A percentile compares a stretch with the other conserved stretches of the same genome.
These are phyloP conservation scores for Colletes collaris DNA, from an alignment of 2,888 invertebrate genomes.

Conservation along the genomic window DNA sequence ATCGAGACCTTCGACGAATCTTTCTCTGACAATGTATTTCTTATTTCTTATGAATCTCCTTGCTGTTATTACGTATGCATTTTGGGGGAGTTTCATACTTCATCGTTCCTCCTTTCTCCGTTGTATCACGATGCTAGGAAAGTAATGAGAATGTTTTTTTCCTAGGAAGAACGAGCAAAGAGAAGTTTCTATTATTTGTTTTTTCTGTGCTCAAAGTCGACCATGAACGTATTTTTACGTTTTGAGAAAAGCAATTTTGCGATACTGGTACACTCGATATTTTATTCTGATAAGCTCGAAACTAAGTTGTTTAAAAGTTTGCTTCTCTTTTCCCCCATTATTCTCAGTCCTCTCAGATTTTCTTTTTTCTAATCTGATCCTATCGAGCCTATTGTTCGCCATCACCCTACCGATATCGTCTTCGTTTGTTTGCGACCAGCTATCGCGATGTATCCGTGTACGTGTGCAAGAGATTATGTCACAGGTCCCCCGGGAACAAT, in stretches of 20 bases:
- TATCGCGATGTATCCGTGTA: constrained; percentile 18
- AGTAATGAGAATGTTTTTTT: background rate
- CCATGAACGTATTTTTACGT: too few species aligned
- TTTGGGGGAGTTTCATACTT: background rate
- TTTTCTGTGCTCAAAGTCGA: too few species aligned
- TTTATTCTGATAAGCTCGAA: too few species aligned
- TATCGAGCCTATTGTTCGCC: background rate
- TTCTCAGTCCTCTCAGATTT: background rate
- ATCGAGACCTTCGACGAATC: constrained; percentile 20
- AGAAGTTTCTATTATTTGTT: background rate
- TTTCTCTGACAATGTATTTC: background rate
- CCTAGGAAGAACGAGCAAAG: background rate
- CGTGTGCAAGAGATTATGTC: constrained; percentile 68
- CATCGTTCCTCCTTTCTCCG: background rate
- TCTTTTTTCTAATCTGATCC: background rate
- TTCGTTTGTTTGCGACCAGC: background rate
- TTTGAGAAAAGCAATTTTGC: too few species aligned
- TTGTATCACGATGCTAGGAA: background rate
- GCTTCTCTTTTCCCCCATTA: background rate
- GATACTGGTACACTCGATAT: too few species aligned
- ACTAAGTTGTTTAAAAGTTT: too few species aligned
- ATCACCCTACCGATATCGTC: background rate
- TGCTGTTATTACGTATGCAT: background rate
- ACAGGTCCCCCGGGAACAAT: constrained; percentile 55
- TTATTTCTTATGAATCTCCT: background rate